These are phyloP conservation scores for Rhea americana DNA, from an alignment of 2,113 vertebrate species.

Conservation along the genomic window DNA sequence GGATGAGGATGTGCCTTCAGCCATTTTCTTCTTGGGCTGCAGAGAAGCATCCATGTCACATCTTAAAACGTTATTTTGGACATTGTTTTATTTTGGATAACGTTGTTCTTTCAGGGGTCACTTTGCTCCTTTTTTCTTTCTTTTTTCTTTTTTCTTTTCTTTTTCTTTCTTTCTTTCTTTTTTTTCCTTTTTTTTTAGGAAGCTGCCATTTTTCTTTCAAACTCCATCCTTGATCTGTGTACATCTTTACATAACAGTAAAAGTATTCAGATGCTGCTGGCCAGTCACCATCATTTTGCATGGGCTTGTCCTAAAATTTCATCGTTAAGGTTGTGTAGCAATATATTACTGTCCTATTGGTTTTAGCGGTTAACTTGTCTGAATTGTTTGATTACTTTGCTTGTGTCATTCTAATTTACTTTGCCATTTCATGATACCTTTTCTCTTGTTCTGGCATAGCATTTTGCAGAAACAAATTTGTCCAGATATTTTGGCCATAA, in stretches of 20 bases:
- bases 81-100: not conserved
- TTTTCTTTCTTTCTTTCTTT: not conserved
- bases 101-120: not conserved
- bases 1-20: not conserved
- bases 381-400: not conserved
- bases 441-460: not conserved
- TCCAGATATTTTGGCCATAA: not conserved
- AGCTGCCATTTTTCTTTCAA: not conserved
- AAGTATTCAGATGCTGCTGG: not conserved
- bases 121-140: not conserved
- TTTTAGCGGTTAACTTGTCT: not conserved
- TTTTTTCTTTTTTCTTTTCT: not conserved
- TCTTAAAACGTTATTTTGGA: not conserved
- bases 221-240: accelerated
- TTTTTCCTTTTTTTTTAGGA: not conserved
- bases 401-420: not conserved
- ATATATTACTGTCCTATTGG: not conserved
- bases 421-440: not conserved
- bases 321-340: not conserved
- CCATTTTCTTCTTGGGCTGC: not conserved
- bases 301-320: not conserved
- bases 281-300: not conserved
- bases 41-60: accelerated
- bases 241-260: not conserved
- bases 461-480: not conserved